A percentile compares a stretch with the other conserved stretches of the same genome.
Evolutionary conservation across 64 coral and sea anemone genomes (phyloP).

Genomic region (Stylophora pistillata): DNA sequence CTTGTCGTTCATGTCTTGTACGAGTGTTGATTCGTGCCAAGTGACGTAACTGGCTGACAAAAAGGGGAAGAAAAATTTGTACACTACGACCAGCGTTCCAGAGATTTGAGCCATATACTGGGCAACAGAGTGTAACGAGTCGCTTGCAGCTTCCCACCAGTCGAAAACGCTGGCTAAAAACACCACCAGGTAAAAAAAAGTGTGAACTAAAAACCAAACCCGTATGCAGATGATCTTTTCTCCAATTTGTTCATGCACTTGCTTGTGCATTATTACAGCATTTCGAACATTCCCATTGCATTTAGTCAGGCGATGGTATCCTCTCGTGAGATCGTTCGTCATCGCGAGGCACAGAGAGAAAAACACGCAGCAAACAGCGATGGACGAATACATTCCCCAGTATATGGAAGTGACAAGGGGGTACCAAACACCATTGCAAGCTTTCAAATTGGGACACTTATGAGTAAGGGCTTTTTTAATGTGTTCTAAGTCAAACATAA

Average conservation of each 20-base stretch:
- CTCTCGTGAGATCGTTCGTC: slow-evolving; percentile 49
- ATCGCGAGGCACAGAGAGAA: slow-evolving; percentile 49
- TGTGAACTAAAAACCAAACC: slow-evolving; percentile 52
- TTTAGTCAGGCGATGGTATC: slow-evolving; percentile 37
- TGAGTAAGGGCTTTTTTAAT: slow-evolving; percentile 36
- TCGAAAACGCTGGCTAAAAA: slow-evolving; percentile 64
- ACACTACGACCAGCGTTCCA: slow-evolving; percentile 54
- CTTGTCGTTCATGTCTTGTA: slow-evolving; percentile 55
- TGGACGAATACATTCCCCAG: slow-evolving; percentile 53
- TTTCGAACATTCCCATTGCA: slow-evolving; percentile 30
- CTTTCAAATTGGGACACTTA: slow-evolving; percentile 16
- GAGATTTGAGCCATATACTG: slow-evolving; percentile 65
- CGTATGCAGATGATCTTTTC: slow-evolving; percentile 33
- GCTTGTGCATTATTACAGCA: slow-evolving; percentile 10
- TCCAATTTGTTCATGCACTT: slow-evolving; percentile 46
- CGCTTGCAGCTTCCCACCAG: slow-evolving; percentile 54
- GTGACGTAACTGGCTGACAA: slow-evolving; percentile 74
- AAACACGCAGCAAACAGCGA: slow-evolving; percentile 60
- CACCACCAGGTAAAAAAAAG: slow-evolving; percentile 56
- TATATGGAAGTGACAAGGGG: slow-evolving; percentile 40
- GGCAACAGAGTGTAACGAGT: slow-evolving; percentile 21
- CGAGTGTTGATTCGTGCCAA: slow-evolving; percentile 64
- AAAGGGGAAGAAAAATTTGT: slow-evolving; percentile 77
- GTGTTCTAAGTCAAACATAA: slow-evolving; percentile 70
- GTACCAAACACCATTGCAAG: slow-evolving; percentile 47